Evolutionary conservation across 2,888 invertebrate genomes (phyloP), one percentile per base, ranked within the genome.

Genomic region (Conistra vaccinii): DNA sequence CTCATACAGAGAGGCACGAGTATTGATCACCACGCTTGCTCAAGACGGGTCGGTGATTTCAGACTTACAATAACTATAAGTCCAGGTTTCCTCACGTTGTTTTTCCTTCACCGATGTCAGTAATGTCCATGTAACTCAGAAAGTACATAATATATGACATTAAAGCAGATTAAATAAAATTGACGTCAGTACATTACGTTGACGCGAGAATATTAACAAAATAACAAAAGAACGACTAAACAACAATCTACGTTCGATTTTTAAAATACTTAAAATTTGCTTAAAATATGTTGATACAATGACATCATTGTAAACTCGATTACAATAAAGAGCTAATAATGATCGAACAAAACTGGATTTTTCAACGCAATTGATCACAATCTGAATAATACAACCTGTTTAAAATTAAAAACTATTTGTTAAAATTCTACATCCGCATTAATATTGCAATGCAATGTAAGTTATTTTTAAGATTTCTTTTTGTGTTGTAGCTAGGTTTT

Each of bases 291-390:
- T 51, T 42, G 32, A 70, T 58, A 26, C n/a, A 65, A 58, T 81
- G 57, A 81, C 65, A 57, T 72, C 66, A 81, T 72, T 72, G 60
- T 66, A 3, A 29, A 68, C 29, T 55, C n/a, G 53, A n/a, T 75
- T 65, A 60, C 60, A 58, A 51, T 66, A 57, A 45, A 66, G 3
- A 66, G 17, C 20, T 14, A 58, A 58, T 39, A 71, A 57, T 51
- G 20, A 48, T 17, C 9, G 26, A 32, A 48, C 9, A 6, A 65
- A 69, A 71, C 75, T n/a, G 17, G 51, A 80, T 71, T 65, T 69
- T 67, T 1, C 23, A 45, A 65, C 45, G 29, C 23, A 58, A 32
- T 60, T 48, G 48, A 60, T 55, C 23, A 60, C 1, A 26, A 60
- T 69, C 14, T 20, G 35, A 48, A 35, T 77, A 51, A 29, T 26